These are phyloP conservation scores for Eupithecia tripunctaria DNA, from an alignment of 2,888 invertebrate genomes.

Conservation along the genomic window DNA sequence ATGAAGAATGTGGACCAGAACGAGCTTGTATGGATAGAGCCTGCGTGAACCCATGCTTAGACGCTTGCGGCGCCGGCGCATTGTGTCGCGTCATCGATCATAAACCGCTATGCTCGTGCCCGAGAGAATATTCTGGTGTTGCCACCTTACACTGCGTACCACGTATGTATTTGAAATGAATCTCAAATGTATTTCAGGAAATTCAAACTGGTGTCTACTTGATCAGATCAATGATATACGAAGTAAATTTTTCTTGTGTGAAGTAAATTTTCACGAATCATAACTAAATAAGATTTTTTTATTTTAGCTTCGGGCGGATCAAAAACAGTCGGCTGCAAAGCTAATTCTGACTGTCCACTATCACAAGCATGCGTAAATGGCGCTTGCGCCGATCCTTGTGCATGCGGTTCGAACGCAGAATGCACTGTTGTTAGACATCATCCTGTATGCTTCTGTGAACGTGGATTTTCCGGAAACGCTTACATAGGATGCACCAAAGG, in stretches of 20 bases:
- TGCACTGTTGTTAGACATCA: slow-evolving; percentile 93
- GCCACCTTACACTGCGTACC: slow-evolving; percentile 89
- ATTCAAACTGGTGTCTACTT: not conserved
- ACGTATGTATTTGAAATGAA: slow-evolving; percentile 86
- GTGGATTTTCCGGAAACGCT: slow-evolving; percentile 94
- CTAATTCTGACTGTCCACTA: slow-evolving; percentile 91
- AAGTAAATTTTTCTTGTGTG: too few relatives aligned
- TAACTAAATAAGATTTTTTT: not conserved
- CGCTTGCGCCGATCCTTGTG: slow-evolving; percentile 92
- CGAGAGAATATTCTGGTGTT: slow-evolving; percentile 90
- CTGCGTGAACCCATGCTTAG: slow-evolving; percentile 91
- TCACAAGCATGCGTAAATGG: slow-evolving; percentile 93
- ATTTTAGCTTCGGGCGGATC: slow-evolving; percentile 82
- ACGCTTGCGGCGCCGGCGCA: slow-evolving; percentile 91
- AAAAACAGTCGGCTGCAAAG: slow-evolving; percentile 87
- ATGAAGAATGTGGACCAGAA: slow-evolving; percentile 91
- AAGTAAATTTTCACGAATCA: not conserved
- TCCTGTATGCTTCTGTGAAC: slow-evolving; percentile 92
- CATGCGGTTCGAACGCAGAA: slow-evolving; percentile 92
- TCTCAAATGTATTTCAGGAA: not conserved
- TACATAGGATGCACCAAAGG: slow-evolving; percentile 91
- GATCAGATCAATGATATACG: too few relatives aligned
- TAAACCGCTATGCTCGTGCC: slow-evolving; percentile 91
- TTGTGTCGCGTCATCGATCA: slow-evolving; percentile 92
- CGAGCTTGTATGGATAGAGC: slow-evolving; percentile 90